Conservation (phyloP, 2,113 vertebrate species). For the Sebastes schlegelii region DNA sequence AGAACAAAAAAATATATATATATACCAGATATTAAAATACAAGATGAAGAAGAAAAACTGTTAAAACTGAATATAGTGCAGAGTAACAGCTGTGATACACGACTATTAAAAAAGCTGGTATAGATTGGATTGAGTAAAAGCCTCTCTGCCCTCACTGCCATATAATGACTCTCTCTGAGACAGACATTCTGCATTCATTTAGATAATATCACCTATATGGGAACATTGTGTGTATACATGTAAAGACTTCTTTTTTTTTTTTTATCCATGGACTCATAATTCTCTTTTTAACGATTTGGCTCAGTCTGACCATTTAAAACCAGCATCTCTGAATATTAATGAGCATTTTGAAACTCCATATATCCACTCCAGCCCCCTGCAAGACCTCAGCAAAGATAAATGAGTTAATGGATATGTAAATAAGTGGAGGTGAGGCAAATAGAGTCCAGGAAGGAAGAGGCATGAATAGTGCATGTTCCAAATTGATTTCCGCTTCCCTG, state of each 20-base stretch:
- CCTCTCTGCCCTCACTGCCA: background rate
- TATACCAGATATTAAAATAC: too few relatives aligned
- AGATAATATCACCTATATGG: background rate
- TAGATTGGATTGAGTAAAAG: background rate
- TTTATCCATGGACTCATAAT: background rate
- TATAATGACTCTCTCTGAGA: conserved; percentile 19
- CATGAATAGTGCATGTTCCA: conserved; percentile 28
- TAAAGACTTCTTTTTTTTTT: background rate
- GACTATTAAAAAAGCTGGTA: background rate
- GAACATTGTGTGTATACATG: conserved; percentile 5
- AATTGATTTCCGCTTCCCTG: conserved; percentile 61
- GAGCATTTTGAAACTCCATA: conserved; percentile 51
- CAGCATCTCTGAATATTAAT: conserved; percentile 62
- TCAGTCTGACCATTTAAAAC: conserved; percentile 23
- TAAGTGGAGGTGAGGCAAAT: conserved; percentile 58
- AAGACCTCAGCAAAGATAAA: conserved; percentile 60
- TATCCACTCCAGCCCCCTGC: conserved; percentile 27
- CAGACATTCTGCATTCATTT: conserved; percentile 15
- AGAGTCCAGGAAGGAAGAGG: conserved; percentile 30
- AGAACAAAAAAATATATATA: too few relatives aligned
- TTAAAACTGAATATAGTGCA: too few relatives aligned
- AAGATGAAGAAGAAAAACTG: too few relatives aligned
- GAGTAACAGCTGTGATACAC: too few relatives aligned
- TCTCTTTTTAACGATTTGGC: conserved; percentile 23
- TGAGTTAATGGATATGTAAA: conserved; percentile 74